Percentiles rank a stretch among this genome's conserved stretches.
Conservation (phyloP, 2,113 vertebrate genomes). For the Chascanopsetta lugubris region DNA sequence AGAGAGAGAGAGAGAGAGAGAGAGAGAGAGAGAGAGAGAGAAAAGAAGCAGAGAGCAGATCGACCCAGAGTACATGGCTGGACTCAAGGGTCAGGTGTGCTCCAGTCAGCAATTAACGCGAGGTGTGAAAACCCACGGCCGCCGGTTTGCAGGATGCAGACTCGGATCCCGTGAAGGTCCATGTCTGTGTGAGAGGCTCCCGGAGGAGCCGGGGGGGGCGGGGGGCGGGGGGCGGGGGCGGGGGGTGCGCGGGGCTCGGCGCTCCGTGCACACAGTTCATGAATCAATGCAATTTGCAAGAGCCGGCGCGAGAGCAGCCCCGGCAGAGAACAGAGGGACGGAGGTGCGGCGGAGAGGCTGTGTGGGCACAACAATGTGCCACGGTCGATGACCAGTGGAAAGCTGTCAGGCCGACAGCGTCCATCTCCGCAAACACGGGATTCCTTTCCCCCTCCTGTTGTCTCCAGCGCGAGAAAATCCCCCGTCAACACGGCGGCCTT, state of each 20-base stretch:
- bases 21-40: constrained; percentile 9
- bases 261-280: constrained; percentile 13
- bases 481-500: constrained; percentile 29
- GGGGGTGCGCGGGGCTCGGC: no score
- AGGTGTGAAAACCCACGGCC: constrained; percentile 30
- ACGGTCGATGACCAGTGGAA: not conserved
- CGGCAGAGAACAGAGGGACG: constrained; percentile 8
- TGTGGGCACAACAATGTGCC: not conserved
- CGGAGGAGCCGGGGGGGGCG: constrained; percentile 14
- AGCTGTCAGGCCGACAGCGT: not conserved
- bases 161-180: constrained; percentile 8
- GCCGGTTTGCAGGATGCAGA: constrained; percentile 6
- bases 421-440: constrained; percentile 6
- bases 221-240: constrained; percentile 7
- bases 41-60: constrained; percentile 7
- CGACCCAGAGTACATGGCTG: not conserved
- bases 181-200: constrained; percentile 20
- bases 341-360: not conserved
- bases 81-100: constrained; percentile 15
- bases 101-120: constrained; percentile 1
- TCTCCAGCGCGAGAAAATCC: constrained; percentile 31
- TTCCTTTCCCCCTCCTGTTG: not conserved
- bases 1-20: constrained; percentile 16
- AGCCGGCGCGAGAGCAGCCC: constrained; percentile 1
- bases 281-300: constrained; percentile 24